These are phyloP conservation scores for Osedax fenrisi DNA, from an alignment of 2,888 invertebrate genomes.

Conservation along the genomic window DNA sequence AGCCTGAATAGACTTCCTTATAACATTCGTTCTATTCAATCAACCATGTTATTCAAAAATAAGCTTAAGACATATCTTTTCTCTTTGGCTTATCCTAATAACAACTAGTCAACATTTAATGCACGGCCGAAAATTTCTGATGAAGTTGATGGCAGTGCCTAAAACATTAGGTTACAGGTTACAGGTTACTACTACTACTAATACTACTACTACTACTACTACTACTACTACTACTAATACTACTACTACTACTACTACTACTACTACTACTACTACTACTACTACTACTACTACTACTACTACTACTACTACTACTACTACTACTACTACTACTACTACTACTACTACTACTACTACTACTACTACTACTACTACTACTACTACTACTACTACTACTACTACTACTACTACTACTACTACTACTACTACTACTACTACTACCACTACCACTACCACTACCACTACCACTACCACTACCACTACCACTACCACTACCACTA, in stretches of 20 bases:
- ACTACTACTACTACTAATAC: too few species aligned
- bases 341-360: slow-evolving; percentile 10
- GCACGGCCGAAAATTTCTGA: background rate
- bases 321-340: background rate
- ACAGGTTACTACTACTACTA: too few species aligned
- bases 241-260: too few species aligned
- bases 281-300: background rate
- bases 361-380: slow-evolving; percentile 10
- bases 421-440: slow-evolving; percentile 10
- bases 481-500: background rate
- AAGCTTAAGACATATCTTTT: too few species aligned
- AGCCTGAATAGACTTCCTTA: too few species aligned
- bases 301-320: background rate
- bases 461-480: background rate
- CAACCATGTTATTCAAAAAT: too few species aligned
- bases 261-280: background rate
- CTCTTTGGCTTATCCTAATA: too few species aligned
- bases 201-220: too few species aligned
- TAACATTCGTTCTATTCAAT: too few species aligned
- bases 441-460: slow-evolving; percentile 3
- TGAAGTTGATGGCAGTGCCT: too few species aligned
- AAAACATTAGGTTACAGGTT: too few species aligned
- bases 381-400: slow-evolving; percentile 10
- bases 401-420: slow-evolving; percentile 4
- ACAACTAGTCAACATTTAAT: background rate